Percentiles rank a stretch among this genome's conserved stretches.
phyloP scores from a whole-genome alignment of 2,113 vertebrate species.

The Haplochromis vanheusdeni region DNA sequence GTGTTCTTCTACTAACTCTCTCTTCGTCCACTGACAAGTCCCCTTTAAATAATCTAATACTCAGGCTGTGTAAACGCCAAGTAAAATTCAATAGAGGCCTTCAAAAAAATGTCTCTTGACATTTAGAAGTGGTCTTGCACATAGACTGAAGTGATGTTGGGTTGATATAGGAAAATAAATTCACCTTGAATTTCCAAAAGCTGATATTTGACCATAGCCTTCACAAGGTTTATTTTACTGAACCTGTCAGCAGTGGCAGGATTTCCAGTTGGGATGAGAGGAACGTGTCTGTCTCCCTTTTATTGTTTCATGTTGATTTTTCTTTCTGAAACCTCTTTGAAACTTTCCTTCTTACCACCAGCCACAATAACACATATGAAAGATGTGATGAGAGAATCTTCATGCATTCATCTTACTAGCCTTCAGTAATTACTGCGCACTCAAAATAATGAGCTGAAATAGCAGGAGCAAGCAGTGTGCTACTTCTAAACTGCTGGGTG shows the following conservation, averaged over 20 bases:
- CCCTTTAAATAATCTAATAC: not conserved
- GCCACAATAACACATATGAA: not conserved
- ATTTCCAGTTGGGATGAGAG: not conserved
- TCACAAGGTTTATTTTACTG: not conserved
- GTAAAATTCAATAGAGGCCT: not conserved
- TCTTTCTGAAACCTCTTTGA: not conserved
- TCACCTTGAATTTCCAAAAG: not conserved
- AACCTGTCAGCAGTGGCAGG: not conserved
- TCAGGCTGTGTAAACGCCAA: not conserved
- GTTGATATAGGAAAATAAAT: not conserved
- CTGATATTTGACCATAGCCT: not conserved
- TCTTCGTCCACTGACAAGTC: not conserved
- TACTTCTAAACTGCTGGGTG: not conserved
- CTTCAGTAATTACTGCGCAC: not conserved
- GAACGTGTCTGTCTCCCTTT: not conserved
- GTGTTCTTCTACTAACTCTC: not conserved
- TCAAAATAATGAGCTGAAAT: not conserved
- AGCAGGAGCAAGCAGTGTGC: not conserved
- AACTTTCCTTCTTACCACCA: not conserved
- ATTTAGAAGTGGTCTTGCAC: not conserved
- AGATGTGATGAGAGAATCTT: not conserved
- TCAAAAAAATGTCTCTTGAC: not conserved
- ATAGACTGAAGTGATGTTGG: not conserved
- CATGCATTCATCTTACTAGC: not conserved
- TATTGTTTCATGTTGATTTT: not conserved